Conservation (phyloP, 1,140 invertebrate genomes). For the Pararge aegeria region DNA sequence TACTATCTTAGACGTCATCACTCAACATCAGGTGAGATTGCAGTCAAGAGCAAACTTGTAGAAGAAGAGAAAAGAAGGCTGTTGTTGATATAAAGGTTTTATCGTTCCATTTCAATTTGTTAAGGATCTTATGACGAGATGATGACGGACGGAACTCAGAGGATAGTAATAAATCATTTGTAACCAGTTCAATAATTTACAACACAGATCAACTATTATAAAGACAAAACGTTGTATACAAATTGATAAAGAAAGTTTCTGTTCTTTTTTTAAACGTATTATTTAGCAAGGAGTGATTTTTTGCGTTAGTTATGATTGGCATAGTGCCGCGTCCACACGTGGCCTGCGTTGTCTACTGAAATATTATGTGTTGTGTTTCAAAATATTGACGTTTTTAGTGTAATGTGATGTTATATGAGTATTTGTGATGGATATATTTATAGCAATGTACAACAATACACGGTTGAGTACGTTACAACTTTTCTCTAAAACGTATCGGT, state of each 20-base stretch:
- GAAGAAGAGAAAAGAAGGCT: no score
- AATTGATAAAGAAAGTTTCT: neutral
- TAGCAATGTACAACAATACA: constrained; percentile 22
- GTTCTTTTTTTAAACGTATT: neutral
- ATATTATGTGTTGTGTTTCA: constrained; percentile 48
- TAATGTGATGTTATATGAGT: constrained; percentile 31
- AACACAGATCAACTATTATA: no score
- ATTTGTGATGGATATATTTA: constrained; percentile 38
- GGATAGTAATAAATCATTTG: no score
- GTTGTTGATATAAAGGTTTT: no score
- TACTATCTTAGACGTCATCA: no score
- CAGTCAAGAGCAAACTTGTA: no score
- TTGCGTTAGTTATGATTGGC: constrained; percentile 52
- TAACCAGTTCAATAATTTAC: no score
- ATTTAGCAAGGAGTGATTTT: constrained; percentile 20
- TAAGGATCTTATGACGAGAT: no score
- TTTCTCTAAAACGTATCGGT: neutral
- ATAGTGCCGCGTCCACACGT: constrained; percentile 43
- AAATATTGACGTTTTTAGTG: constrained; percentile 42
- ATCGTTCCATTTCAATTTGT: no score
- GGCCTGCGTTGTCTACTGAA: constrained; percentile 33
- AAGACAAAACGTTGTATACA: neutral
- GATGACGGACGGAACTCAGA: no score
- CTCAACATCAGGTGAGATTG: no score
- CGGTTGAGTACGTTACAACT: constrained; percentile 3